Evolutionary conservation across 1,140 invertebrate genomes (phyloP).

Genomic region (Zaprionus gabonicus): DNA sequence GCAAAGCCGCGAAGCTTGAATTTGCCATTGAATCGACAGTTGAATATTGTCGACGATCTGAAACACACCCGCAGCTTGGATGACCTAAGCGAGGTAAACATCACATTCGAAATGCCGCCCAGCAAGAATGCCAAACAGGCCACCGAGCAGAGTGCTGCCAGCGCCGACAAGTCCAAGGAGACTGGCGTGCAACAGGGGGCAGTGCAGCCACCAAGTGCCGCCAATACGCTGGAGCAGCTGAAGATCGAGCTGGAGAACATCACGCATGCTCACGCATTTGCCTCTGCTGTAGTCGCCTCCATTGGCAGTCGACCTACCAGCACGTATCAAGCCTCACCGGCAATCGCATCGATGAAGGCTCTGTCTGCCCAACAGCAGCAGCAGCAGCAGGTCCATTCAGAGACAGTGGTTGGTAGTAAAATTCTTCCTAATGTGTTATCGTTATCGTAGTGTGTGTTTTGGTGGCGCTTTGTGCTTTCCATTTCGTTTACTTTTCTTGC

Average conservation of each 20-base stretch:
- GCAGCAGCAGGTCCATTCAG: conserved; percentile 47
- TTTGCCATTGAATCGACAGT: conserved; percentile 64
- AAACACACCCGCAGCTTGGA: conserved; percentile 71
- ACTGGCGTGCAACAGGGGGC: conserved; percentile 34
- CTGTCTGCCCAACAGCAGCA: conserved; percentile 52
- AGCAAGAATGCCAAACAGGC: conserved; percentile 40
- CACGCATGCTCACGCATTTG: conserved; percentile 84
- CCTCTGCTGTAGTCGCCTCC: conserved; percentile 74
- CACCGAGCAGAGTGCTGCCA: conserved; percentile 8
- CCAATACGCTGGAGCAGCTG: conserved; percentile 86
- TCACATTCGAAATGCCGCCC: conserved; percentile 76
- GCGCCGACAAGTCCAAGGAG: conserved; percentile 61
- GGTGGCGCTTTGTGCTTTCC: conserved; percentile 17
- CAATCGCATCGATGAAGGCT: conserved; percentile 60
- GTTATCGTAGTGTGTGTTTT: conserved; percentile 35
- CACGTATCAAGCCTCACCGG: conserved; percentile 62
- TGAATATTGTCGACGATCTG: conserved; percentile 65
- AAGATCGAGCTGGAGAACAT: conserved; percentile 86
- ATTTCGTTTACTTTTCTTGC: conserved; percentile 27
- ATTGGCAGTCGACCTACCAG: conserved; percentile 53
- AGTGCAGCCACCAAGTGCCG: conserved; percentile 76
- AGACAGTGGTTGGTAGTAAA: conserved; percentile 53
- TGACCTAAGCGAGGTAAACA: conserved; percentile 70
- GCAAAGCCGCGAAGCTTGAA: conserved; percentile 66
- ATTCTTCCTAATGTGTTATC: conserved; percentile 43